Evolutionary conservation across 2,797 vertebrate species (phyloP), one percentile per base, ranked within the genome.

Genomic region (Botia almorhae): DNA sequence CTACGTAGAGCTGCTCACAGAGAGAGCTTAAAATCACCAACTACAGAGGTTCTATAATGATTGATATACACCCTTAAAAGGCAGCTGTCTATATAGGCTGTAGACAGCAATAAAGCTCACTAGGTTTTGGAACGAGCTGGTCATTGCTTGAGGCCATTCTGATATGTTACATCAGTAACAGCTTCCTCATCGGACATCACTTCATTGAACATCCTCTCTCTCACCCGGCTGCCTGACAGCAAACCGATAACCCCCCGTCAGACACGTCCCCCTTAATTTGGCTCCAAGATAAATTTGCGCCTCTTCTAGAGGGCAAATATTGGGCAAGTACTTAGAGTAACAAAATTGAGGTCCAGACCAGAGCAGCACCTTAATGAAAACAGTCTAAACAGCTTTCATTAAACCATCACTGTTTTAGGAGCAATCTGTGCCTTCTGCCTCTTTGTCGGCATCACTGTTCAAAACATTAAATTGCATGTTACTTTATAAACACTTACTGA

Each of bases 101-200:
- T 8, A 39, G 14, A 64, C 17, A 65, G 7, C 29, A 36, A 16
- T 1, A 16, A 8, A 64, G 29, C 2, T n/a, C 61, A 39, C 29
- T 39, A 64, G 61, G 29, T n/a, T 36, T 65, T 65, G 69, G 26
- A 72, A 0, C 1, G 8, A 65, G 16, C 36, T n/a, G 17, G 39
- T 36, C 61, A 55, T 36, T 10, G 29, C 33, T 67, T 51, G 50
- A 46, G 26, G 58, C 48, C 77, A 79, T 71, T 72, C 23, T 70
- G 56, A 53, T 69, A 60, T 48, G 29, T 69, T 13, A 36, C 65
- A 78, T 16, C 7, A 6, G 17, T 17, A 14, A 17, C 55, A 39
- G 51, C 11, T 43, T 50, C 53, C 63, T 65, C 63, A 39, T 17
- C 7, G 46, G 69, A 72, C 23, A 21, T 46, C 19, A 56, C 11